Evolutionary conservation across 64 coral and sea anemone species (phyloP).

Genomic region (Pachyseris speciosa): DNA sequence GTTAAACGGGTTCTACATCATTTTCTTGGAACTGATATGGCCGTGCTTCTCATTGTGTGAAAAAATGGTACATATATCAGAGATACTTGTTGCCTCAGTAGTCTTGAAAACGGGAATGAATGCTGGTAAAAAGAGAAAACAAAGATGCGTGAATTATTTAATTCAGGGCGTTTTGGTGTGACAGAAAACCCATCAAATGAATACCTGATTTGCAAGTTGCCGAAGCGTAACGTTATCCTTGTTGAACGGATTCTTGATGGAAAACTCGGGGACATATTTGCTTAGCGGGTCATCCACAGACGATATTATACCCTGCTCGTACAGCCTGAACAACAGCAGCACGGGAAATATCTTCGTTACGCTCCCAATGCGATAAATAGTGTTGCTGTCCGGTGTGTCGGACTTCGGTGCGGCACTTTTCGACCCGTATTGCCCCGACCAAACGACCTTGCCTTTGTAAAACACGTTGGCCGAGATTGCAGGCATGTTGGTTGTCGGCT

Average conservation of each 20-base stretch:
- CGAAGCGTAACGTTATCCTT: conserved; percentile 73
- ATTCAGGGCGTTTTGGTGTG: no score
- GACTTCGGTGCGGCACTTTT: conserved; percentile 30
- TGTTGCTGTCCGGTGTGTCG: conserved; percentile 27
- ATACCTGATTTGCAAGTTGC: conserved; percentile 80
- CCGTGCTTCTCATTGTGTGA: no score
- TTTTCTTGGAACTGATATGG: no score
- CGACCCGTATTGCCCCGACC: conserved; percentile 46
- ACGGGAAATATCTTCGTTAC: conserved; percentile 67
- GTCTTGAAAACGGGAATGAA: no score
- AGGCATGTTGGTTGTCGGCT: not conserved
- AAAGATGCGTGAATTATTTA: no score
- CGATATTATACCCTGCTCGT: conserved; percentile 48
- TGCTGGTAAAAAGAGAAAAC: no score
- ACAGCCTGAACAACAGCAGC: conserved; percentile 50
- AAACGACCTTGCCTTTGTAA: conserved; percentile 33
- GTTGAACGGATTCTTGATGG: conserved; percentile 66
- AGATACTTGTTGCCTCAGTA: no score
- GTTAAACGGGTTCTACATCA: no score
- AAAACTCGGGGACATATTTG: conserved; percentile 69
- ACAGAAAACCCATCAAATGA: no score
- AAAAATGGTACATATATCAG: no score
- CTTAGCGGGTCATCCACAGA: conserved; percentile 67
- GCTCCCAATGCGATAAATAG: conserved; percentile 61
- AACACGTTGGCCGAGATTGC: conserved; percentile 61